phyloP scores from a whole-genome alignment of 2,888 invertebrate species.

The Axea sp. region DNA sequence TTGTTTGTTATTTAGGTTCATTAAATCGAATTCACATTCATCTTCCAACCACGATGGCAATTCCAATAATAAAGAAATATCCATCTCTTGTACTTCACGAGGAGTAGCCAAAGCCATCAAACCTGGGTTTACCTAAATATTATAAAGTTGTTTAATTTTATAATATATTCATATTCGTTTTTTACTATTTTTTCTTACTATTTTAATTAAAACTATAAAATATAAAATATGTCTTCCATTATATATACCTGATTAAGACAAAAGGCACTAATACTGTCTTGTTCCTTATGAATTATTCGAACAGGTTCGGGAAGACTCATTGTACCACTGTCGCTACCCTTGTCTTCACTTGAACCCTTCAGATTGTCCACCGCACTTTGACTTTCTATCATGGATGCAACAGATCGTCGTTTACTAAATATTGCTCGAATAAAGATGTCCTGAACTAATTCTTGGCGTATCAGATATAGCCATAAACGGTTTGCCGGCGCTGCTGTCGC shows the following conservation, averaged over 20 bases:
- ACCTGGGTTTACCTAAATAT: slow-evolving; percentile 85
- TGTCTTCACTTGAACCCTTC: slow-evolving; percentile 75
- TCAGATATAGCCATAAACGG: slow-evolving; percentile 95
- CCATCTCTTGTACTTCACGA: slow-evolving; percentile 98
- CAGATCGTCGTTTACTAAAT: slow-evolving; percentile 88
- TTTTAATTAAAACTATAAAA: neutral
- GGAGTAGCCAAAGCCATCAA: slow-evolving; percentile 95
- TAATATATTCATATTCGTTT: too few relatives aligned
- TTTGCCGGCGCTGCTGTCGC: slow-evolving; percentile 88
- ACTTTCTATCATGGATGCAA: slow-evolving; percentile 81
- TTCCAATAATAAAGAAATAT: slow-evolving; percentile 94
- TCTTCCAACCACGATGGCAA: slow-evolving; percentile 97
- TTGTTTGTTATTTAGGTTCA: slow-evolving; percentile 86
- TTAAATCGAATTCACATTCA: slow-evolving; percentile 97
- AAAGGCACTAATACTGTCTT: slow-evolving; percentile 98
- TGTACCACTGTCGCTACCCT: slow-evolving; percentile 77
- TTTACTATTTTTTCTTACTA: too few relatives aligned
- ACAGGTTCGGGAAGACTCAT: slow-evolving; percentile 88
- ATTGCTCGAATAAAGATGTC: slow-evolving; percentile 97
- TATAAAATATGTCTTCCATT: neutral
- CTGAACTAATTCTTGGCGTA: slow-evolving; percentile 94
- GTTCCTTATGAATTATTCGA: slow-evolving; percentile 98
- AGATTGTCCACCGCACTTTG: slow-evolving; percentile 71
- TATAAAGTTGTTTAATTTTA: too few relatives aligned
- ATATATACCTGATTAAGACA: slow-evolving; percentile 92